These are phyloP conservation scores for Enteromius treurensis DNA, from an alignment of 2,797 vertebrate species.

Conservation along the genomic window DNA sequence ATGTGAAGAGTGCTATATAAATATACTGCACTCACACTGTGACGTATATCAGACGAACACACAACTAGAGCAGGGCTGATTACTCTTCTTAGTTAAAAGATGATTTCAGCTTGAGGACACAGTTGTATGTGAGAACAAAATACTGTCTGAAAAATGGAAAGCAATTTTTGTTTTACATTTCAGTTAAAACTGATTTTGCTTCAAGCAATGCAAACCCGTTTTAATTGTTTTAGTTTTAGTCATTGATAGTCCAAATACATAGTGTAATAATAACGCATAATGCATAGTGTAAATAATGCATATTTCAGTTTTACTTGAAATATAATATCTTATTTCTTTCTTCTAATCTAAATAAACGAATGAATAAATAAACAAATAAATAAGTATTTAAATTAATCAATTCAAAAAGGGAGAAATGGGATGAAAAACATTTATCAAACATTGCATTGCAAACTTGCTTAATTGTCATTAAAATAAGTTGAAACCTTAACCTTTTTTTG, in stretches of 20 bases:
- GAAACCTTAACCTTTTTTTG: background rate
- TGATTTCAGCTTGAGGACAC: background rate
- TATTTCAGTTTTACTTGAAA: background rate
- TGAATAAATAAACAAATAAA: background rate
- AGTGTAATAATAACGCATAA: no score
- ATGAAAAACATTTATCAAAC: background rate
- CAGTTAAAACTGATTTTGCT: background rate
- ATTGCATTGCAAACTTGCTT: background rate
- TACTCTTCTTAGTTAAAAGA: constrained; percentile 14
- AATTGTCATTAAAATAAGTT: background rate
- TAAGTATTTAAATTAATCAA: background rate
- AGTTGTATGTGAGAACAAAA: constrained; percentile 2
- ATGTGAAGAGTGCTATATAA: constrained; percentile 12
- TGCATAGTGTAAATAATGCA: no score
- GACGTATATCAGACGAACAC: constrained; percentile 20
- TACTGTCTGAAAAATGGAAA: background rate
- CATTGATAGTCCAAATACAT: background rate
- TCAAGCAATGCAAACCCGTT: background rate
- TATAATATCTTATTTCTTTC: background rate
- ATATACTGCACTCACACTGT: background rate
- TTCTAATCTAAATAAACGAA: background rate
- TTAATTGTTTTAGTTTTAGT: background rate
- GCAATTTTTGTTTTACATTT: no score
- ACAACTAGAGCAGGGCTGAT: constrained; percentile 19
- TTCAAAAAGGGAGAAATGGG: background rate